These are phyloP conservation scores for Xiphorhynchus erythropygius DNA, from an alignment of 2,797 vertebrate species.

Conservation along the genomic window DNA sequence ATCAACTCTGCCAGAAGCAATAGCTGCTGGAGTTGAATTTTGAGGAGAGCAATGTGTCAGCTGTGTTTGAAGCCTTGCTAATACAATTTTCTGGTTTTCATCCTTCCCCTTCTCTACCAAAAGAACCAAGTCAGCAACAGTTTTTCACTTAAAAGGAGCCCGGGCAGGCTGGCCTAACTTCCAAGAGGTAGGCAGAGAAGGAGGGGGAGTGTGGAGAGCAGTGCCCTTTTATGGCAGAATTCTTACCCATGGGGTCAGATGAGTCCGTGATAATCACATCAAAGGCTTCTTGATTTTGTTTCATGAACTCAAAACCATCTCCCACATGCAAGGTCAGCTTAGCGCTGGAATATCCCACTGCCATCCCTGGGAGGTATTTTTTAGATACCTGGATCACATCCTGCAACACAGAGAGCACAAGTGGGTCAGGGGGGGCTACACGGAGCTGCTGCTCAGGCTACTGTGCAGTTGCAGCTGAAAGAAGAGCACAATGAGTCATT, in stretches of 20 bases:
- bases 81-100: not conserved
- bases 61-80: not conserved
- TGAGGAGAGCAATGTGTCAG: not conserved
- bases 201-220: not conserved
- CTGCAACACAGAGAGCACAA: slow-evolving; percentile 70
- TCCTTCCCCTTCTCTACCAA: not conserved
- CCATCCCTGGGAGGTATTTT: slow-evolving; percentile 95
- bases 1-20: not conserved
- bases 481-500: slow-evolving; percentile 4
- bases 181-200: not conserved
- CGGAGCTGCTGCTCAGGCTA: not conserved
- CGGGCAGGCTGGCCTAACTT: not conserved
- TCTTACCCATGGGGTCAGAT: slow-evolving; percentile 95
- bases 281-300: slow-evolving; percentile 96
- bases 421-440: not conserved
- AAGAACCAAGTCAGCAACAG: not conserved
- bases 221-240: not conserved
- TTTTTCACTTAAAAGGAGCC: not conserved
- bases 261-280: slow-evolving; percentile 98
- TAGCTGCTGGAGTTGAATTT: not conserved
- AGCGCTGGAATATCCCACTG: slow-evolving; percentile 91
- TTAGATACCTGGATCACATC: slow-evolving; percentile 96
- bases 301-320: slow-evolving; percentile 99
- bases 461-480: not conserved
- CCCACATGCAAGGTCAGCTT: slow-evolving; percentile 93